Conservation (phyloP, 2,113 vertebrate genomes). For the Callithrix jacchus region DNA sequence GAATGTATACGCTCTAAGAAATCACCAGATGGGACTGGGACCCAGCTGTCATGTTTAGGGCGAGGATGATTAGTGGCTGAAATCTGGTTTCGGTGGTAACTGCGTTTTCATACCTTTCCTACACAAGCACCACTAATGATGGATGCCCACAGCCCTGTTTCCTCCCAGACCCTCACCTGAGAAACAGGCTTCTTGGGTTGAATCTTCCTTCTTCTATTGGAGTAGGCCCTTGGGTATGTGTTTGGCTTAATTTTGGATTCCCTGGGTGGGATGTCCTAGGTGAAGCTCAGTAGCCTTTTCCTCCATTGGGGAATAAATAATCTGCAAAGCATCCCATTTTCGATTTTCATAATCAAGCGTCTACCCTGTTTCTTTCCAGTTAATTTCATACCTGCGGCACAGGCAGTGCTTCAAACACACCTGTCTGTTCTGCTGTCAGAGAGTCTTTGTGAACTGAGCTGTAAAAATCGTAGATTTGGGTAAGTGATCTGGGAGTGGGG, state of each 20-base stretch:
- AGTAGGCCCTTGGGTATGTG: background rate
- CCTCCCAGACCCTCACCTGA: rapidly evolving
- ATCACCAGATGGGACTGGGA: rapidly evolving
- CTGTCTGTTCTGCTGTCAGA: background rate
- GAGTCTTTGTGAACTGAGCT: constrained; percentile 52
- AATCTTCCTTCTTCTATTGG: background rate
- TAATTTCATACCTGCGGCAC: background rate
- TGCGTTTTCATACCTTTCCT: background rate
- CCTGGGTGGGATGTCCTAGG: background rate
- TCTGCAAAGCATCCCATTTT: background rate
- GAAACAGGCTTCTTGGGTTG: background rate
- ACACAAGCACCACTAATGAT: rapidly evolving
- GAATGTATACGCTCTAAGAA: rapidly evolving
- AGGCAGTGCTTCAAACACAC: rapidly evolving
- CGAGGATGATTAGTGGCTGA: rapidly evolving
- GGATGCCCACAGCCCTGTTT: rapidly evolving
- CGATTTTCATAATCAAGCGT: rapidly evolving
- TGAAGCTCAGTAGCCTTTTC: constrained; percentile 5
- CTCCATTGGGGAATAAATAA: background rate
- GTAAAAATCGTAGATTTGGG: too few species aligned
- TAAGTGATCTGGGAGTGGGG: rapidly evolving
- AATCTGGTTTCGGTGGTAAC: rapidly evolving
- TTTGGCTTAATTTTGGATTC: background rate
- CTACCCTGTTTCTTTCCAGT: background rate
- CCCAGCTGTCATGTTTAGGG: rapidly evolving